These are phyloP conservation scores for Platorchestia sp. DNA, from an alignment of 1,140 invertebrate genomes.

Conservation along the genomic window DNA sequence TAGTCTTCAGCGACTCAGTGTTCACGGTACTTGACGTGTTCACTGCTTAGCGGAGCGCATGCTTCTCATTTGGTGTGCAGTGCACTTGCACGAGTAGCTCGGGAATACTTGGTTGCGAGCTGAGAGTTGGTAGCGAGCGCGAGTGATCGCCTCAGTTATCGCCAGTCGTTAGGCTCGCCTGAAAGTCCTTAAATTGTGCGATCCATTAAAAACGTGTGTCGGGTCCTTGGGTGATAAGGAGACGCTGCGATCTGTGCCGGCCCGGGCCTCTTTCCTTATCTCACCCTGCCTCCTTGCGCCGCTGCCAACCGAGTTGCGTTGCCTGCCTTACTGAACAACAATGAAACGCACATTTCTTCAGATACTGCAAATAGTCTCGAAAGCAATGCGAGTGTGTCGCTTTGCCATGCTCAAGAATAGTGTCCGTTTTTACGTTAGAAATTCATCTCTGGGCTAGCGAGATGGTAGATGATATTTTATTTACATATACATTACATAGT, in stretches of 20 bases:
- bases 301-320: neutral
- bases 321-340: neutral
- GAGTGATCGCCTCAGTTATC: slow-evolving; percentile 47
- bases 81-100: neutral
- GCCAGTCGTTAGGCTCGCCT: slow-evolving; percentile 45
- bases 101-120: neutral
- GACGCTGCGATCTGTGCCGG: slow-evolving; percentile 34
- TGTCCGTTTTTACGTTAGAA: neutral
- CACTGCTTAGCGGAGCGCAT: neutral
- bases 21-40: neutral
- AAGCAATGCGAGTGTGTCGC: neutral
- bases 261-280: slow-evolving; percentile 23
- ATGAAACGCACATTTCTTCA: neutral
- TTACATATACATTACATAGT: neutral
- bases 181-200: slow-evolving; percentile 54
- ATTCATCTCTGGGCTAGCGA: neutral
- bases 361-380: neutral
- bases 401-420: too few relatives aligned
- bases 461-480: neutral
- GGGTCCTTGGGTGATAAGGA: slow-evolving; percentile 44
- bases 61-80: neutral
- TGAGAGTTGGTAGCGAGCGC: neutral
- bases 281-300: neutral
- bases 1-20: neutral
- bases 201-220: slow-evolving; percentile 55